phyloP scores from a whole-genome alignment of 1,140 invertebrate genomes.

The Cryptotermes secundus region DNA sequence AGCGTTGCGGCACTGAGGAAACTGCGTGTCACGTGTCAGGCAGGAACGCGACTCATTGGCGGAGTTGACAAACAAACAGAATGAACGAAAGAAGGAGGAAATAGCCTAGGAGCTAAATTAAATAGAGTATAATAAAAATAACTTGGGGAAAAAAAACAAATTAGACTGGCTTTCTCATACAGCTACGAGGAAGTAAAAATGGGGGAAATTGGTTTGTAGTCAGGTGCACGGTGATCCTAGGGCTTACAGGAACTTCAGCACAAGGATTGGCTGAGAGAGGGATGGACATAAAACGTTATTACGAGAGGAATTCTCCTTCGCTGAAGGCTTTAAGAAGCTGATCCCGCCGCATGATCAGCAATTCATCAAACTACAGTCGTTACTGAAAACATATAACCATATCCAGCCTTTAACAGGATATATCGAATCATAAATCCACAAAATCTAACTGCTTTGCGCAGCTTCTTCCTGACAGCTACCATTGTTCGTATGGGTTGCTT shows the following conservation, averaged over 20 bases:
- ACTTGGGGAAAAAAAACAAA: too few relatives aligned
- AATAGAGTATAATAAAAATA: too few relatives aligned
- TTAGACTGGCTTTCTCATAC: too few relatives aligned
- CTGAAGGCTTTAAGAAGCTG: slow-evolving; percentile 9
- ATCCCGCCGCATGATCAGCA: not conserved
- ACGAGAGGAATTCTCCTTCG: not conserved
- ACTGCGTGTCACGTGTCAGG: too few relatives aligned
- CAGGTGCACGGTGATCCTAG: not conserved
- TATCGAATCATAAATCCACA: not conserved
- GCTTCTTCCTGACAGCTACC: not conserved
- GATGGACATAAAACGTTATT: not conserved
- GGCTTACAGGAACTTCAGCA: not conserved
- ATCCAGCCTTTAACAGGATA: not conserved
- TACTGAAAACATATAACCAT: not conserved
- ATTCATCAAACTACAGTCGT: not conserved
- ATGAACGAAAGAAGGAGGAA: too few relatives aligned
- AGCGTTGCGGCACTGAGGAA: too few relatives aligned
- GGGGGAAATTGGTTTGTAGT: not conserved
- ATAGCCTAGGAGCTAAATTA: too few relatives aligned
- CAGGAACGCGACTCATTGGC: too few relatives aligned
- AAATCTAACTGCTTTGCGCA: not conserved
- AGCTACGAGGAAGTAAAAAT: too few relatives aligned
- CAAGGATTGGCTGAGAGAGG: not conserved
- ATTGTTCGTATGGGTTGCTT: not conserved
- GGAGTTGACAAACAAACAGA: too few relatives aligned